Evolutionary conservation across 2,888 invertebrate genomes (phyloP).

Genomic region (Lochmaea crataegi): DNA sequence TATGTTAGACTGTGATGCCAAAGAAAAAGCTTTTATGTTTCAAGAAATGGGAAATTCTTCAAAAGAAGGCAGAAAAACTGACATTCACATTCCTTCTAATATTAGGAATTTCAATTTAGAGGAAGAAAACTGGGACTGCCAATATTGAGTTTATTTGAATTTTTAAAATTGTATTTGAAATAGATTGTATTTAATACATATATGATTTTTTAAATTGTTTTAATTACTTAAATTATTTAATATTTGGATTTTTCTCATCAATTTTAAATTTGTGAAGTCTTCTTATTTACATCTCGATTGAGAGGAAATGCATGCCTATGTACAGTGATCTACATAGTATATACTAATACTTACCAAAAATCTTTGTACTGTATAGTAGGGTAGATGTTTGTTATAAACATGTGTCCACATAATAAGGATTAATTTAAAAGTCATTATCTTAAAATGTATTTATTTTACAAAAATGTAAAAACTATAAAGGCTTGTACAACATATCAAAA

Average conservation of each 20-base stretch:
- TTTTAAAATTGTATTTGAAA: neutral
- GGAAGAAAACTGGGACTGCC: slow-evolving; percentile 55
- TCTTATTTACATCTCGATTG: no score
- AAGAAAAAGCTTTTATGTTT: slow-evolving; percentile 27
- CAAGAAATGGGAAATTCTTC: slow-evolving; percentile 31
- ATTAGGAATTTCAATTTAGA: slow-evolving; percentile 48
- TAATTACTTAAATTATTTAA: no score
- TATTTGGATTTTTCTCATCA: no score
- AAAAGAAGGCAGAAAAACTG: slow-evolving; percentile 20
- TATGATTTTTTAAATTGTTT: no score
- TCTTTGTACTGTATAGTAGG: no score
- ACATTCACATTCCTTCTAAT: slow-evolving; percentile 44
- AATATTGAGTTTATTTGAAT: slow-evolving; percentile 32
- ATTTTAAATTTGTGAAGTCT: no score
- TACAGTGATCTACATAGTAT: no score
- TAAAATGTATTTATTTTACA: neutral
- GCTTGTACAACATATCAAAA: neutral
- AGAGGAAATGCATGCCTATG: no score
- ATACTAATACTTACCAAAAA: no score
- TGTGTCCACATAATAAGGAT: no score
- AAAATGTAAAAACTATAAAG: slow-evolving; percentile 6
- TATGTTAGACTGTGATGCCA: slow-evolving; percentile 53
- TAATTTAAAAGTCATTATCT: neutral
- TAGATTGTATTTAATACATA: no score
- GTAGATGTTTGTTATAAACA: no score